Percentiles rank a stretch among this genome's conserved stretches.
Evolutionary conservation across 2,797 vertebrate genomes (phyloP).

Genomic region (Siniperca undulata): DNA sequence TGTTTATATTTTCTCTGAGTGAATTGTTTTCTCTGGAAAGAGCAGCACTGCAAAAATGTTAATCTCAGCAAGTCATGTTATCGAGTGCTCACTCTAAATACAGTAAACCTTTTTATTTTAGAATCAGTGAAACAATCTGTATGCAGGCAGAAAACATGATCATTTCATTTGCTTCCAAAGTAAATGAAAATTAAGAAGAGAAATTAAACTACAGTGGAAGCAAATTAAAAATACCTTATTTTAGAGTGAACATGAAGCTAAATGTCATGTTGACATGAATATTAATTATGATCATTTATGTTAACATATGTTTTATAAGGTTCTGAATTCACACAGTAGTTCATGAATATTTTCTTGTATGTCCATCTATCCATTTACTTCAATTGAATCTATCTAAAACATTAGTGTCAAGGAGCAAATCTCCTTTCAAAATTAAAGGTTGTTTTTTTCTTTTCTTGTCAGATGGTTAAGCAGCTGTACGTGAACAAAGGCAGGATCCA

Average conservation of each 20-base stretch:
- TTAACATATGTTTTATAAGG: neutral
- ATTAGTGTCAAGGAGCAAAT: conserved; percentile 19
- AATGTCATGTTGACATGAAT: neutral
- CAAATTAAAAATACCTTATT: neutral
- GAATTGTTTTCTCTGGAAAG: conserved; percentile 21
- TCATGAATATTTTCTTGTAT: neutral
- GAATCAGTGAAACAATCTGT: neutral
- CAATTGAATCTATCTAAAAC: neutral
- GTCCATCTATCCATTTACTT: neutral
- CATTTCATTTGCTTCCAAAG: neutral
- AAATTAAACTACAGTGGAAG: neutral
- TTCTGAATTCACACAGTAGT: neutral
- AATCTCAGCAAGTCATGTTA: conserved; percentile 6
- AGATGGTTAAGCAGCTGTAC: conserved; percentile 9
- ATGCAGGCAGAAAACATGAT: neutral
- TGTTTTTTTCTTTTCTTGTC: neutral
- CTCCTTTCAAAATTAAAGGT: conserved; percentile 2
- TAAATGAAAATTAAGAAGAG: neutral
- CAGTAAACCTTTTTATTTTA: neutral
- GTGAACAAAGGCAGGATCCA: conserved; percentile 32
- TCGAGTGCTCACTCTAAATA: neutral
- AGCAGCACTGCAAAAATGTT: conserved; percentile 32
- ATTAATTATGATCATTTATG: neutral
- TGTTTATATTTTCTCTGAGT: conserved; percentile 26
- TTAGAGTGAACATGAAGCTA: neutral